A percentile compares a stretch with the other conserved stretches of the same genome.
Conservation (phyloP, 2,888 invertebrate genomes). For the Cylindroiulus punctatus region DNA sequence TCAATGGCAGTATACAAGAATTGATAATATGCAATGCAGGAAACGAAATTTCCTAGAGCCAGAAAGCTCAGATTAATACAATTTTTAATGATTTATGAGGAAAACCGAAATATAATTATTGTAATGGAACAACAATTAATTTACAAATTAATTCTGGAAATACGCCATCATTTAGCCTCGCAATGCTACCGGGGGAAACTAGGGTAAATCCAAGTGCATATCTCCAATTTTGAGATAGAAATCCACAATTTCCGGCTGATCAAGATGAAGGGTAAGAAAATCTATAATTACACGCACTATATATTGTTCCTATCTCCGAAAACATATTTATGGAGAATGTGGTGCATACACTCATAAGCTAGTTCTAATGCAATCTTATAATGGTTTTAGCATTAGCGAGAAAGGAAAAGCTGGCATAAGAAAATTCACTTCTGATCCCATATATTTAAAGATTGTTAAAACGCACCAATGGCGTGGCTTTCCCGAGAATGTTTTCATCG, state of each 20-base stretch:
- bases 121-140: slow-evolving; percentile 24
- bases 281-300: slow-evolving; percentile 30
- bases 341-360: background rate
- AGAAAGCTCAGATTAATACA: too few relatives aligned
- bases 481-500: background rate
- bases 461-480: background rate
- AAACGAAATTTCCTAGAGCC: too few relatives aligned
- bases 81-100: background rate
- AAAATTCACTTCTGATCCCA: slow-evolving; percentile 40
- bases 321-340: slow-evolving; percentile 37
- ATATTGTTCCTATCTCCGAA: slow-evolving; percentile 44
- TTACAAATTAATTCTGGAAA: slow-evolving; percentile 39
- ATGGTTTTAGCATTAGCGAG: slow-evolving; percentile 37
- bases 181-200: background rate
- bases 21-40: too few relatives aligned
- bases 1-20: too few relatives aligned
- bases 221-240: slow-evolving; percentile 34
- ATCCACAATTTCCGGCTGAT: slow-evolving; percentile 44
- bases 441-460: slow-evolving; percentile 41
- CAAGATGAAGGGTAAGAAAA: slow-evolving; percentile 45
- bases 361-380: slow-evolving; percentile 37
- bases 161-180: background rate
- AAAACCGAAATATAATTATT: slow-evolving; percentile 34
- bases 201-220: background rate
- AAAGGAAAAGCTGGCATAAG: slow-evolving; percentile 40